Conservation (phyloP, 2,113 vertebrate species). For the Coturnix japonica region DNA sequence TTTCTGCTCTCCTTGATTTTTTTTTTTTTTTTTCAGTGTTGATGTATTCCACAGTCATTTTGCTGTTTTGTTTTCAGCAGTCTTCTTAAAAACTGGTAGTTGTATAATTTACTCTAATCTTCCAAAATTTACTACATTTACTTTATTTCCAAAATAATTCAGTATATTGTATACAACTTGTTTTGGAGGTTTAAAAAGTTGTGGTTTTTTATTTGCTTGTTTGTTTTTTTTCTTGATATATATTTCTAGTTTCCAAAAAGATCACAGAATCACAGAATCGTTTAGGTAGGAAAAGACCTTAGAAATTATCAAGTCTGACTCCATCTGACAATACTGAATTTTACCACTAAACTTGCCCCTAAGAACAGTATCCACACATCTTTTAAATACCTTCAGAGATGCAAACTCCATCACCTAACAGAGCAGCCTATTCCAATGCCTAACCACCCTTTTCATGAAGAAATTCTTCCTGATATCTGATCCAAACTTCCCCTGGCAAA, state of each 20-base stretch:
- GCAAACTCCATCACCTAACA: background rate
- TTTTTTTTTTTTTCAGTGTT: background rate
- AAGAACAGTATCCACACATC: background rate
- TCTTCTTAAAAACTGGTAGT: rapidly evolving
- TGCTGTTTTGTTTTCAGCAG: background rate
- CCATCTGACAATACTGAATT: background rate
- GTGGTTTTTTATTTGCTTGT: background rate
- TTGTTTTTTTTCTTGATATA: background rate
- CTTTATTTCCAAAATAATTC: background rate
- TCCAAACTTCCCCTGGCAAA: too few relatives aligned
- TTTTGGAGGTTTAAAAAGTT: background rate
- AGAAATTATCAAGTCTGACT: background rate
- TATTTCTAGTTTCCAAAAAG: background rate
- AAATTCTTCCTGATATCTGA: too few relatives aligned
- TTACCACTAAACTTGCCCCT: background rate
- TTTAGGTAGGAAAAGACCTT: background rate
- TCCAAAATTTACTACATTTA: background rate
- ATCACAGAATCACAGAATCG: too few relatives aligned
- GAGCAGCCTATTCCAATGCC: background rate
- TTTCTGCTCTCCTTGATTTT: background rate
- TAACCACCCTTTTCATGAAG: background rate
- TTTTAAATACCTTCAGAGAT: background rate
- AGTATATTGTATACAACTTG: background rate
- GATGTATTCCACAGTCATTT: background rate
- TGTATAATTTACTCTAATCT: background rate